Conservation (phyloP, 2,888 invertebrate species). For the Trisateles emortualis region DNA sequence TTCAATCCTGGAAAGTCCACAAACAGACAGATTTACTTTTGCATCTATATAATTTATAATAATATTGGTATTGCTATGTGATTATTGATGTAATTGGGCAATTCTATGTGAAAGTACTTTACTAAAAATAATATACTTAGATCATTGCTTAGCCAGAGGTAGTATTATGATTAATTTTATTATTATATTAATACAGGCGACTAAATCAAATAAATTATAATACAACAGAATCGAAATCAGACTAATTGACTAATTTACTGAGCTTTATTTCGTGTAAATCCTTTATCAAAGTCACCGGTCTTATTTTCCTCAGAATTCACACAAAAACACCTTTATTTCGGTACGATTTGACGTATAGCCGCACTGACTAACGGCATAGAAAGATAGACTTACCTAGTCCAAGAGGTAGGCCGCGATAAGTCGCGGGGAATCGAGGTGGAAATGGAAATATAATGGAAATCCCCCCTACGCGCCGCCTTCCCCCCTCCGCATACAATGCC, state of each 20-base stretch:
- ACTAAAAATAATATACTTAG: too few species aligned
- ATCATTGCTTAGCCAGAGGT: too few species aligned
- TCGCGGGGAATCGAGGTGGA: conserved; percentile 84
- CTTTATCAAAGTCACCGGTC: conserved; percentile 28
- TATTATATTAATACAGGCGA: too few species aligned
- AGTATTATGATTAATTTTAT: too few species aligned
- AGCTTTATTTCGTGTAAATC: conserved; percentile 7
- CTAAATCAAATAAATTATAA: too few species aligned
- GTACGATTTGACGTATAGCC: conserved; percentile 68
- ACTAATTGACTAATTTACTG: conserved; percentile 11
- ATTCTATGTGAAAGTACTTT: too few species aligned
- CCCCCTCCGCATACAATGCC: conserved; percentile 77
- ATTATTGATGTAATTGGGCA: too few species aligned
- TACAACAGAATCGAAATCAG: neutral
- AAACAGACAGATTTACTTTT: too few species aligned
- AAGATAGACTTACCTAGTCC: conserved; percentile 85
- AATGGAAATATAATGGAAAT: conserved; percentile 87
- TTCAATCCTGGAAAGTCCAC: too few species aligned
- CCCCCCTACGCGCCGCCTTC: conserved; percentile 57
- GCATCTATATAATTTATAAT: too few species aligned
- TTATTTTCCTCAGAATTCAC: conserved; percentile 42
- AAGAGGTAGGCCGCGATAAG: conserved; percentile 84
- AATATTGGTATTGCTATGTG: too few species aligned
- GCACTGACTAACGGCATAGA: conserved; percentile 81
- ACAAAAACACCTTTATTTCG: conserved; percentile 60